A percentile compares a stretch with the other conserved stretches of the same genome.
Evolutionary conservation across 2,113 vertebrate genomes (phyloP).

Genomic region (Polypterus senegalus): DNA sequence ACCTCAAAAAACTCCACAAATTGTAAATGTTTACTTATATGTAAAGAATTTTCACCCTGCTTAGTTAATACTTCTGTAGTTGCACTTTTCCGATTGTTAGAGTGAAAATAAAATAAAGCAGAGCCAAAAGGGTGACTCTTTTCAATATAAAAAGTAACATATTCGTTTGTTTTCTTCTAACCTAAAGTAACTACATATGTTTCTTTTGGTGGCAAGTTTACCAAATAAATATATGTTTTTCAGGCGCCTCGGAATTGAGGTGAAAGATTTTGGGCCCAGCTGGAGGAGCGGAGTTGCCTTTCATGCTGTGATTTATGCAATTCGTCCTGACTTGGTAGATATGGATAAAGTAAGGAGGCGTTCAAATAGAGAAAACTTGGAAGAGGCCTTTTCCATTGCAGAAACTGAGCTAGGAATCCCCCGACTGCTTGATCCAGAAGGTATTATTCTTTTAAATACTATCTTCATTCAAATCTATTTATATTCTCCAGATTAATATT

Average conservation of each 20-base stretch:
- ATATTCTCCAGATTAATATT: background rate
- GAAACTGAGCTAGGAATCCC: constrained; percentile 83
- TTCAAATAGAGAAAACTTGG: constrained; percentile 76
- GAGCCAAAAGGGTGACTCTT: too few relatives aligned
- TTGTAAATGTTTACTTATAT: too few relatives aligned
- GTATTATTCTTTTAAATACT: constrained; percentile 32
- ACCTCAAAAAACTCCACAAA: too few relatives aligned
- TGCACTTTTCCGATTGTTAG: too few relatives aligned
- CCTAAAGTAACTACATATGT: background rate
- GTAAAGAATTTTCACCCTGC: too few relatives aligned
- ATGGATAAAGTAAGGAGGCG: constrained; percentile 65
- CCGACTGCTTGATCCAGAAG: constrained; percentile 87
- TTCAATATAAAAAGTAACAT: background rate
- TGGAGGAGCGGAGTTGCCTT: constrained; percentile 90
- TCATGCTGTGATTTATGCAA: constrained; percentile 77
- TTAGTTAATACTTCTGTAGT: too few relatives aligned
- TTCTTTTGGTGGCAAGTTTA: background rate
- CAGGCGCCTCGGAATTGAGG: constrained; percentile 73
- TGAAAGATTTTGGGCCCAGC: constrained; percentile 87
- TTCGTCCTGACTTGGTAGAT: constrained; percentile 81
- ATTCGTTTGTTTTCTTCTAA: background rate
- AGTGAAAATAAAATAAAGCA: too few relatives aligned
- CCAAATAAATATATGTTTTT: constrained; percentile 7
- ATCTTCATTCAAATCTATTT: too few relatives aligned
- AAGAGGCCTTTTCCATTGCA: constrained; percentile 79